Evolutionary conservation across 1,140 invertebrate species (phyloP).

Genomic region (Papilio machaon): DNA sequence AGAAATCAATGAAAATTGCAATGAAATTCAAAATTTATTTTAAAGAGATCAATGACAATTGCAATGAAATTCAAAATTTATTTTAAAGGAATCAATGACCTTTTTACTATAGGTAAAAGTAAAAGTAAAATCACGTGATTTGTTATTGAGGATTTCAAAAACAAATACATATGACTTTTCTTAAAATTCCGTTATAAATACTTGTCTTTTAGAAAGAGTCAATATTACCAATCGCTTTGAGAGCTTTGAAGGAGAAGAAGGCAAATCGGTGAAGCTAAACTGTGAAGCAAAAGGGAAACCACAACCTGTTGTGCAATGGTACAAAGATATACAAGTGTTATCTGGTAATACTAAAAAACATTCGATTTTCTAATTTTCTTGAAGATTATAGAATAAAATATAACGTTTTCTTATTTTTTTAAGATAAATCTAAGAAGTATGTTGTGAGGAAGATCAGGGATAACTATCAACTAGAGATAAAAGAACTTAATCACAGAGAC

Average conservation of each 20-base stretch:
- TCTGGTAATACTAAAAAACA: slow-evolving; percentile 46
- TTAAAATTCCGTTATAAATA: no score
- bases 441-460: slow-evolving; percentile 55
- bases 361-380: not conserved
- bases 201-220: slow-evolving; percentile 60
- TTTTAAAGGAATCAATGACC: no score
- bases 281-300: slow-evolving; percentile 68
- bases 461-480: slow-evolving; percentile 65
- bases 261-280: slow-evolving; percentile 56
- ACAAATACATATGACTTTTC: no score
- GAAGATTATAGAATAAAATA: not conserved
- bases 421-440: slow-evolving; percentile 63
- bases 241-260: slow-evolving; percentile 62
- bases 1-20: no score
- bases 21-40: no score
- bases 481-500: slow-evolving; percentile 63
- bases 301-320: slow-evolving; percentile 65
- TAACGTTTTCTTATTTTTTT: slow-evolving; percentile 40
- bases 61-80: no score
- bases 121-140: no score
- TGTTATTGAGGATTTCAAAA: no score
- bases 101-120: no score
- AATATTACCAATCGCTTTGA: slow-evolving; percentile 52
- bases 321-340: slow-evolving; percentile 61
- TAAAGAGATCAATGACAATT: no score